These are phyloP conservation scores for Rhizomys pruinosus DNA, from an alignment of 2,113 vertebrate species.

Conservation along the genomic window DNA sequence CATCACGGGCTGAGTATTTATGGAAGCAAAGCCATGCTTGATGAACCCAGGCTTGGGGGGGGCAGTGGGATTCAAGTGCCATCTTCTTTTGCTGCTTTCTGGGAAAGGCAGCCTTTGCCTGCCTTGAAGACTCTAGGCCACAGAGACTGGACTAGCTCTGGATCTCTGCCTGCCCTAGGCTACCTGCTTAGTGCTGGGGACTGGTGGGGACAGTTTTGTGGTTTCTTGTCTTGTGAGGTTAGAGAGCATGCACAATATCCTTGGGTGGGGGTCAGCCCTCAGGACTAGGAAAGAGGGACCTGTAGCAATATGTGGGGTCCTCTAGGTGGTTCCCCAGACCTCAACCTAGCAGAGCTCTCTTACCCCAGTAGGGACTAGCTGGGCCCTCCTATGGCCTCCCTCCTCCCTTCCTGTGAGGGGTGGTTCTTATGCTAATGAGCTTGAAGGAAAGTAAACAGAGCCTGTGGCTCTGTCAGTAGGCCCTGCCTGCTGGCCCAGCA, in stretches of 20 bases:
- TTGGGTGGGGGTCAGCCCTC: neutral
- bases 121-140: neutral
- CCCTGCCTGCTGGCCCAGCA: too few species aligned
- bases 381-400: too few species aligned
- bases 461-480: neutral
- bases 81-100: conserved; percentile 25
- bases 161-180: neutral
- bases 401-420: neutral
- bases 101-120: neutral
- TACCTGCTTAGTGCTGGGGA: neutral
- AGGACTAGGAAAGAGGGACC: neutral
- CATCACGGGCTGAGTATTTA: conserved; percentile 83
- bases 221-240: neutral
- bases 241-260: neutral
- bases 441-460: neutral
- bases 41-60: conserved; percentile 63
- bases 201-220: neutral
- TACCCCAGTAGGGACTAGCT: neutral
- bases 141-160: neutral
- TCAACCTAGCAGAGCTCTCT: neutral
- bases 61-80: neutral
- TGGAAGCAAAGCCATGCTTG: conserved; percentile 79
- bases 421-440: neutral
- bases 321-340: neutral
- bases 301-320: neutral